Percentiles rank a stretch among this genome's conserved stretches.
Evolutionary conservation across 2,113 vertebrate genomes (phyloP).

Genomic region (Rhinoptilus africanus): DNA sequence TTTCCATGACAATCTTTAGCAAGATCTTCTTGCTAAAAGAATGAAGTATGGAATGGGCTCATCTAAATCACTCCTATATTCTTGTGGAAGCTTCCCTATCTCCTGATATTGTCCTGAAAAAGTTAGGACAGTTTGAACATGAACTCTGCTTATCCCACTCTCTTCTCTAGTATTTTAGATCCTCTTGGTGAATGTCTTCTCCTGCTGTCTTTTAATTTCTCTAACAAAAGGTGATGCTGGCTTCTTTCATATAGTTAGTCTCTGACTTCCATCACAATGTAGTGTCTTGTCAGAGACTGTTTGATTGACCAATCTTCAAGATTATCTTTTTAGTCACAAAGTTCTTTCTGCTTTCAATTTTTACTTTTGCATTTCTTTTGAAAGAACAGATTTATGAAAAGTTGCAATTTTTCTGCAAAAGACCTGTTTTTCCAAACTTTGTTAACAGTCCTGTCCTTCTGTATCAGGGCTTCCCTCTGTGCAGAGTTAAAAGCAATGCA

Average conservation of each 20-base stretch:
- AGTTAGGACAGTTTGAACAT: neutral
- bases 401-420: neutral
- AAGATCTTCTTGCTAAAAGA: neutral
- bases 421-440: neutral
- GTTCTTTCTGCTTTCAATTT: neutral
- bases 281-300: neutral
- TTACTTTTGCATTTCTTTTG: neutral
- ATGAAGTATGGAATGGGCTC: neutral
- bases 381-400: neutral
- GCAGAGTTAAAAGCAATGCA: neutral
- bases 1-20: rapidly evolving
- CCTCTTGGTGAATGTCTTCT: neutral
- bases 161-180: neutral
- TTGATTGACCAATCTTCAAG: neutral
- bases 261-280: neutral
- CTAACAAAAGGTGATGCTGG: neutral
- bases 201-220: neutral
- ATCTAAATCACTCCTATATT: neutral
- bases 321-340: neutral
- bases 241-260: neutral
- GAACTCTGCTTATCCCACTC: neutral
- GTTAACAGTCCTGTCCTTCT: neutral
- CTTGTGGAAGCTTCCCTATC: neutral
- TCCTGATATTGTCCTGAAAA: neutral
- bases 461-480: neutral